Conservation (phyloP, 1,140 invertebrate species). For the Drosophila littoralis region DNA sequence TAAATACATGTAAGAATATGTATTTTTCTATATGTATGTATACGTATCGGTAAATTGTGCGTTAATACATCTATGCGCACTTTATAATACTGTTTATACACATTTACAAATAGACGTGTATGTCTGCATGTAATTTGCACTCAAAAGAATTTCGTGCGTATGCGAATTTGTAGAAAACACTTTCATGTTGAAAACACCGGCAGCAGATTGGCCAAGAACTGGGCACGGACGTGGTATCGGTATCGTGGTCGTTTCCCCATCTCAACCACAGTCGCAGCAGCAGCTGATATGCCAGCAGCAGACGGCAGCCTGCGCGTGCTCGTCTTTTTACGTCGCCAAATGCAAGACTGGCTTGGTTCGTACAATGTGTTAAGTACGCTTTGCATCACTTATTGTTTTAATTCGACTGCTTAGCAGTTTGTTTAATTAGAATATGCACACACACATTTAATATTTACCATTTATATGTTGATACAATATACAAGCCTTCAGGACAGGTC, state of each 20-base stretch:
- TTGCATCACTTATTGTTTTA: not conserved
- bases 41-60: not conserved
- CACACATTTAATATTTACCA: conserved; percentile 36
- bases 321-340: conserved; percentile 61
- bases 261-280: conserved; percentile 34
- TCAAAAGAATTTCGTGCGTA: not conserved
- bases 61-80: conserved; percentile 20
- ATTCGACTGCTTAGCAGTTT: not conserved
- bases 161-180: not conserved
- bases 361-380: not conserved
- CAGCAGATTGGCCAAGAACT: conserved; percentile 26
- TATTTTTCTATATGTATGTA: not conserved
- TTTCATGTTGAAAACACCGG: conserved; percentile 33
- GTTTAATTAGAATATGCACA: not conserved
- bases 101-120: conserved; percentile 1
- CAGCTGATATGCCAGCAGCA: conserved; percentile 63
- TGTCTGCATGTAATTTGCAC: conserved; percentile 8
- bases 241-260: conserved; percentile 49
- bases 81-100: conserved; percentile 12
- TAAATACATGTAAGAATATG: not conserved
- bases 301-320: conserved; percentile 70
- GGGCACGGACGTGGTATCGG: conserved; percentile 43
- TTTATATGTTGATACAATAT: conserved; percentile 36
- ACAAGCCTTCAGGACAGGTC: conserved; percentile 35
- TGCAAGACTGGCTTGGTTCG: not conserved